Evolutionary conservation across 2,888 invertebrate species (phyloP).

Genomic region (Spicauda simplicius): DNA sequence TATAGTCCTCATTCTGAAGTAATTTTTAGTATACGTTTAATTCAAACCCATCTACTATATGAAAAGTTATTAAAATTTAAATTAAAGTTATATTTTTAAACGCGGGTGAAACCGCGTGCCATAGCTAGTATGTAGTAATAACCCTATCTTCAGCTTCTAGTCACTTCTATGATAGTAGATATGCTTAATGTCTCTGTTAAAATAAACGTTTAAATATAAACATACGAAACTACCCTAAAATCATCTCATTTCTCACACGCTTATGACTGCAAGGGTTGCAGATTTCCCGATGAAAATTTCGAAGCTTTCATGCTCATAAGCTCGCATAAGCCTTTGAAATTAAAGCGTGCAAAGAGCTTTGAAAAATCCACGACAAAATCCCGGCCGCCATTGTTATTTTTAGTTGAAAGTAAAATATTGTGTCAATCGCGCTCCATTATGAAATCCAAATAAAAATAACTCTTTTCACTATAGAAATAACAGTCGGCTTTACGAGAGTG

Average conservation of each 20-base stretch:
- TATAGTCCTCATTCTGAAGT: no score
- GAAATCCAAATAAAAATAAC: neutral
- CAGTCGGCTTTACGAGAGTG: neutral
- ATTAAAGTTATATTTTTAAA: no score
- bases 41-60: no score
- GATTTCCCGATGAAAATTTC: slow-evolving; percentile 5
- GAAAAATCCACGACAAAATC: slow-evolving; percentile 1
- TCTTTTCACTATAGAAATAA: neutral
- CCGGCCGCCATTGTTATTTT: neutral
- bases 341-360: slow-evolving; percentile 10
- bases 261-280: neutral
- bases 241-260: neutral
- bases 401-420: slow-evolving; percentile 2
- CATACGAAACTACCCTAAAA: neutral
- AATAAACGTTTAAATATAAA: no score
- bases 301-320: slow-evolving; percentile 4
- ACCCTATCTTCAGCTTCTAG: no score
- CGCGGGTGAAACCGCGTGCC: no score
- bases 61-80: no score
- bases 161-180: no score
- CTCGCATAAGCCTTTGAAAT: slow-evolving; percentile 15
- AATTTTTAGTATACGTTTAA: no score
- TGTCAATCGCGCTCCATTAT: slow-evolving; percentile 4
- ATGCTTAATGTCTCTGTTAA: no score
- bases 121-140: no score